Percentiles rank a stretch among this genome's conserved stretches.
Conservation (phyloP, 2,113 vertebrate species). For the Dipodomys ordii region DNA sequence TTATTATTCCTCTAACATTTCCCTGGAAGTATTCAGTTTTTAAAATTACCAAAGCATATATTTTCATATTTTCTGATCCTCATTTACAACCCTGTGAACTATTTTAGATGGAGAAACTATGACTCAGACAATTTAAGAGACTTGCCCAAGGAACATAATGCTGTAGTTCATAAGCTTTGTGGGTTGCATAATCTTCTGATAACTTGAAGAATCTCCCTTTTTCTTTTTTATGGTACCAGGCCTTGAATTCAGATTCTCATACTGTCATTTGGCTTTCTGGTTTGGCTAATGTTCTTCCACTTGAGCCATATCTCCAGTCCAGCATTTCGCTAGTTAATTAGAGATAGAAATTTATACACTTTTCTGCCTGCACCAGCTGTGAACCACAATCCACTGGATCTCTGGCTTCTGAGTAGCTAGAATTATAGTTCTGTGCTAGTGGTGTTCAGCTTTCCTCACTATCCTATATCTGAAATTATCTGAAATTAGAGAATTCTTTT, state of each 20-base stretch:
- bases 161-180: not conserved
- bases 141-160: not conserved
- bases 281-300: too few relatives aligned
- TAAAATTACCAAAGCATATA: slow-evolving; percentile 4
- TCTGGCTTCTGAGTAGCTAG: too few relatives aligned
- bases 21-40: slow-evolving; percentile 10
- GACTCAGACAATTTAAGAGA: slow-evolving; percentile 15
- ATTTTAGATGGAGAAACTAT: slow-evolving; percentile 16
- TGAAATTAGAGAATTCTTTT: slow-evolving; percentile 6
- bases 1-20: slow-evolving; percentile 25
- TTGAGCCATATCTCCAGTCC: too few relatives aligned
- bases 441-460: not conserved
- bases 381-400: too few relatives aligned
- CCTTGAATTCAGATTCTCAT: too few relatives aligned
- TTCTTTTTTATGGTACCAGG: too few relatives aligned
- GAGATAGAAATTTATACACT: too few relatives aligned
- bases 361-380: too few relatives aligned
- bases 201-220: not conserved
- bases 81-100: slow-evolving; percentile 36
- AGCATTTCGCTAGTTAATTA: too few relatives aligned
- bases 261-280: too few relatives aligned
- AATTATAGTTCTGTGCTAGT: too few relatives aligned
- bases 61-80: slow-evolving; percentile 29
- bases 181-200: not conserved
- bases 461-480: not conserved